Evolutionary conservation across 2,888 invertebrate species (phyloP).

Genomic region (Drosophila tanythrix): DNA sequence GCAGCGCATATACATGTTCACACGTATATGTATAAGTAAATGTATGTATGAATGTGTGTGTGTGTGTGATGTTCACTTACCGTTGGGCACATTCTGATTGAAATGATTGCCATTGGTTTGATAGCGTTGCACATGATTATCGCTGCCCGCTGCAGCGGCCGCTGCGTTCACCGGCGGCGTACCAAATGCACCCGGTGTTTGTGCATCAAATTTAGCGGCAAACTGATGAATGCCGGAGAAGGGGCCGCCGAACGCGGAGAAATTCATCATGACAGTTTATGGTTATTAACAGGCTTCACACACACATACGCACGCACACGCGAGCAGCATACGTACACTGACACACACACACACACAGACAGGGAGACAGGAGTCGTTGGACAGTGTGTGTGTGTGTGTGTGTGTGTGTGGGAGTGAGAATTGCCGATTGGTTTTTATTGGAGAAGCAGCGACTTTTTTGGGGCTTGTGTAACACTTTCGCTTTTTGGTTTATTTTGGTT

Average conservation of each 20-base stretch:
- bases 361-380: conserved; percentile 24
- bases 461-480: conserved; percentile 68
- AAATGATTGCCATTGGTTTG: conserved; percentile 85
- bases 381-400: conserved; percentile 20
- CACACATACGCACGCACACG: conserved; percentile 25
- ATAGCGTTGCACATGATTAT: conserved; percentile 85
- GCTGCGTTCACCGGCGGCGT: conserved; percentile 83
- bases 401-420: conserved; percentile 18
- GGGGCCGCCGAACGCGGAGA: conserved; percentile 85
- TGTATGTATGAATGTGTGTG: conserved; percentile 15
- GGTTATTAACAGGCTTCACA: conserved; percentile 43
- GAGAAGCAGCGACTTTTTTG: conserved; percentile 26
- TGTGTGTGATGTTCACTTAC: conserved; percentile 74
- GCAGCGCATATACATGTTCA: conserved; percentile 41
- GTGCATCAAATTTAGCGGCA: conserved; percentile 85
- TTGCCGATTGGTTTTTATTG: conserved; percentile 32
- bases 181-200: conserved; percentile 84
- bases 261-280: conserved; percentile 84
- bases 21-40: conserved; percentile 1
- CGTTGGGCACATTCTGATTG: conserved; percentile 85
- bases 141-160: conserved; percentile 75
- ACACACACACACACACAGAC: conserved; percentile 22
- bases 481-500: conserved; percentile 51
- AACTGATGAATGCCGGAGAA: conserved; percentile 85
- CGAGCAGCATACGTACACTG: conserved; percentile 11